Percentiles rank a stretch among this genome's conserved stretches.
Conservation (phyloP, 2,113 vertebrate genomes). For the Myrmecophaga tridactyla region DNA sequence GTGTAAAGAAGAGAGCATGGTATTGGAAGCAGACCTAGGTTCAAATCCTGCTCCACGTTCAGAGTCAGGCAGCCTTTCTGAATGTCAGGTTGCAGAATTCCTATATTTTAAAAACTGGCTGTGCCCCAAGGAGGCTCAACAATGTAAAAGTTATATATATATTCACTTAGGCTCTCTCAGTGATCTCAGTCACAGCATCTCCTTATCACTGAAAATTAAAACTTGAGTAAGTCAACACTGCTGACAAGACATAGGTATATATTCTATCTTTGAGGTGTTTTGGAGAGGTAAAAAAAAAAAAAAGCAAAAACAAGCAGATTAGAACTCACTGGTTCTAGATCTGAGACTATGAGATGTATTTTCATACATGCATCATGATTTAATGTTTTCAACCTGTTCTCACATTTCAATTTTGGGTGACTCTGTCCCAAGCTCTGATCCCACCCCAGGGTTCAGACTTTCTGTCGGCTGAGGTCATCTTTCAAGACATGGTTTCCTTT, state of each 20-base stretch:
- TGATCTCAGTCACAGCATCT: not conserved
- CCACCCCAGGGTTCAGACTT: not conserved
- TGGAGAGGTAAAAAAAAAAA: not conserved
- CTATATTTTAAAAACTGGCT: not conserved
- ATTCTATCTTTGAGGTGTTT: not conserved
- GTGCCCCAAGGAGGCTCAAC: not conserved
- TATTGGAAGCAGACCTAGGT: not conserved
- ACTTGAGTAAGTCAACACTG: not conserved
- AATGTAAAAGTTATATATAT: not conserved
- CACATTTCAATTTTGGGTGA: not conserved
- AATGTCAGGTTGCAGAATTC: not conserved
- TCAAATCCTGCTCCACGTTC: not conserved
- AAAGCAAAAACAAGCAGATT: not conserved
- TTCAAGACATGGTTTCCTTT: not conserved
- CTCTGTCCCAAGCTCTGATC: not conserved
- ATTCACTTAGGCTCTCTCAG: not conserved
- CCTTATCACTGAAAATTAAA: not conserved
- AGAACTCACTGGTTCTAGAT: not conserved
- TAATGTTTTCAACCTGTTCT: not conserved
- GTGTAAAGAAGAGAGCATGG: not conserved
- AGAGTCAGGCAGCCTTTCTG: not conserved
- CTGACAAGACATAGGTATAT: not conserved
- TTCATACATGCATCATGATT: not conserved
- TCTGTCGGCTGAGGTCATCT: not conserved
- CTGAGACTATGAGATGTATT: not conserved